Evolutionary conservation across 2,113 vertebrate species (phyloP).

Genomic region (Podilymbus podiceps): DNA sequence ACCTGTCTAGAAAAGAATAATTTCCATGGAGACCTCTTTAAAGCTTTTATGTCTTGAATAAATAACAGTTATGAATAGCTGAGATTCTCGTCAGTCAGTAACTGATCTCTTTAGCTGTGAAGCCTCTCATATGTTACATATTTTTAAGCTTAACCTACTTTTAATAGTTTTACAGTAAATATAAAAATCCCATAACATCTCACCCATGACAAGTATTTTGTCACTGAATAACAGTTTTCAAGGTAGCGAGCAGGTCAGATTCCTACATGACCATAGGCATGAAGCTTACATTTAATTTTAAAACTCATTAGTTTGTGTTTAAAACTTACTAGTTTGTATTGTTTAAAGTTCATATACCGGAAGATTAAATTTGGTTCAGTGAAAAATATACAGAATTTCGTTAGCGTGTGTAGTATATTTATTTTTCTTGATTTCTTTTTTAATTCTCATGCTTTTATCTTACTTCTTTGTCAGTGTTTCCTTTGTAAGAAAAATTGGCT

Average conservation of each 20-base stretch:
- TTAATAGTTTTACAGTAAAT: background rate
- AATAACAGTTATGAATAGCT: background rate
- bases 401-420: background rate
- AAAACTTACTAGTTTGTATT: background rate
- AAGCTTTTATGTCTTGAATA: background rate
- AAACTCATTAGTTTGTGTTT: background rate
- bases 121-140: background rate
- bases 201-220: background rate
- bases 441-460: background rate
- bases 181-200: background rate
- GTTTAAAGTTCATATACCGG: background rate
- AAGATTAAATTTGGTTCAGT: background rate
- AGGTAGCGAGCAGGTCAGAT: fast-evolving
- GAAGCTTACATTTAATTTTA: background rate
- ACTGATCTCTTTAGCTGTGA: background rate
- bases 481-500: background rate
- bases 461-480: background rate
- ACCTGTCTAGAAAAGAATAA: background rate
- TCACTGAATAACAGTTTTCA: background rate
- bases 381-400: background rate
- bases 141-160: background rate
- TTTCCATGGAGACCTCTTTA: background rate
- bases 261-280: background rate
- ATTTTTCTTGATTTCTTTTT: background rate
- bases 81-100: background rate